A percentile compares a stretch with the other conserved stretches of the same genome.
Conservation (phyloP, 37 sponge, comb jelly and placozoan species). For the Ephydatia muelleri region DNA sequence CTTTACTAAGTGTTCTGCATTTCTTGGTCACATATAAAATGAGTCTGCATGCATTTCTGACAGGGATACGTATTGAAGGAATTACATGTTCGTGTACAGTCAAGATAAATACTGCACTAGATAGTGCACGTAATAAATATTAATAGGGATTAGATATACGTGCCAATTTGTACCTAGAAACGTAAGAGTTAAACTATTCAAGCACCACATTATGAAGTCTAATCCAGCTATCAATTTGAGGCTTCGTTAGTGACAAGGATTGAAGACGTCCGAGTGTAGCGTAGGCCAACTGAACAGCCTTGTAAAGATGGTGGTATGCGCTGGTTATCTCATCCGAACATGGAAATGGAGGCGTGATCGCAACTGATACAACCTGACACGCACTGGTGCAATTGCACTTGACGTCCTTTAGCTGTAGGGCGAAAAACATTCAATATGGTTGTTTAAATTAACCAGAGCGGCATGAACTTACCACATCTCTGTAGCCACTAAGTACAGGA, state of each 20-base stretch:
- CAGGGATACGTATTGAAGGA: too few relatives aligned
- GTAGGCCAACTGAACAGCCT: not conserved
- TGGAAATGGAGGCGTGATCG: not conserved
- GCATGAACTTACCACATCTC: not conserved
- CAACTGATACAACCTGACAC: not conserved
- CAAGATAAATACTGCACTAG: too few relatives aligned
- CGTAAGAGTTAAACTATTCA: not conserved
- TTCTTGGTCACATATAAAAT: too few relatives aligned
- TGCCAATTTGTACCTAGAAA: too few relatives aligned
- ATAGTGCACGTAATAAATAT: too few relatives aligned
- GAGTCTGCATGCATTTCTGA: too few relatives aligned
- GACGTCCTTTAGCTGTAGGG: not conserved
- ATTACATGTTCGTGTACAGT: too few relatives aligned
- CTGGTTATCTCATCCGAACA: not conserved
- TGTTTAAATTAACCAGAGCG: too few relatives aligned
- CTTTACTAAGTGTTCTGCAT: too few relatives aligned
- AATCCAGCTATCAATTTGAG: not conserved
- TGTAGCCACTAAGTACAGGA: not conserved
- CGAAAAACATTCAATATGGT: too few relatives aligned
- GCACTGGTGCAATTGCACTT: not conserved
- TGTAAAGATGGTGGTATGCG: not conserved
- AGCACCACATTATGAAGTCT: not conserved
- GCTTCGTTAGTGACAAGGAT: not conserved
- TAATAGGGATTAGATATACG: too few relatives aligned
- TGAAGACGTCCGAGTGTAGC: not conserved